Evolutionary conservation across 1,140 invertebrate genomes (phyloP).

Genomic region (Bombus difficillimus): DNA sequence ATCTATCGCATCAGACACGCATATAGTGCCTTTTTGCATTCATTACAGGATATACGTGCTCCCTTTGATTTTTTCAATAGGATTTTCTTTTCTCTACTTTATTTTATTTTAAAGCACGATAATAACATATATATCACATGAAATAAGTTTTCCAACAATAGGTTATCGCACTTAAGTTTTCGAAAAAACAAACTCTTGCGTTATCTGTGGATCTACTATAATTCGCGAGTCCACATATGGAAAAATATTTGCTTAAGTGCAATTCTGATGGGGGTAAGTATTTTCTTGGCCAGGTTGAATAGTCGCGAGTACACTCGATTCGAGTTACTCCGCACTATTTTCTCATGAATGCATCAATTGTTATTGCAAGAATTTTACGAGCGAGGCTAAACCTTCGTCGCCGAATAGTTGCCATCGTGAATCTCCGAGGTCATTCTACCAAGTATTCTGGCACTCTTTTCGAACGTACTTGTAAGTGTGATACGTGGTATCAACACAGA

Average conservation of each 20-base stretch:
- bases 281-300: background rate
- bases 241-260: constrained; percentile 22
- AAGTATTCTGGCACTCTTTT: constrained; percentile 45
- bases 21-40: no score
- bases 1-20: no score
- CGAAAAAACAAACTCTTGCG: background rate
- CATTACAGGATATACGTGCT: no score
- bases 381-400: constrained; percentile 7
- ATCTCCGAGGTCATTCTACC: constrained; percentile 39
- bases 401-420: constrained; percentile 16
- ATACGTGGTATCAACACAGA: background rate
- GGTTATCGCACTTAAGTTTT: background rate
- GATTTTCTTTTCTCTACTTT: background rate
- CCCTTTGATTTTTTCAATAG: no score
- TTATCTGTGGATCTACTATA: no score
- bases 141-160: no score
- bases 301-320: background rate
- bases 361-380: background rate
- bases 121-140: no score
- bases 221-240: background rate
- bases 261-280: background rate
- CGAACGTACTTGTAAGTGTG: background rate
- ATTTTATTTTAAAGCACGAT: background rate
- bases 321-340: background rate
- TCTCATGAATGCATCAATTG: background rate